Evolutionary conservation across 2,113 vertebrate species (phyloP), one percentile per base, ranked within the genome.

Genomic region (Epinephelus moara): DNA sequence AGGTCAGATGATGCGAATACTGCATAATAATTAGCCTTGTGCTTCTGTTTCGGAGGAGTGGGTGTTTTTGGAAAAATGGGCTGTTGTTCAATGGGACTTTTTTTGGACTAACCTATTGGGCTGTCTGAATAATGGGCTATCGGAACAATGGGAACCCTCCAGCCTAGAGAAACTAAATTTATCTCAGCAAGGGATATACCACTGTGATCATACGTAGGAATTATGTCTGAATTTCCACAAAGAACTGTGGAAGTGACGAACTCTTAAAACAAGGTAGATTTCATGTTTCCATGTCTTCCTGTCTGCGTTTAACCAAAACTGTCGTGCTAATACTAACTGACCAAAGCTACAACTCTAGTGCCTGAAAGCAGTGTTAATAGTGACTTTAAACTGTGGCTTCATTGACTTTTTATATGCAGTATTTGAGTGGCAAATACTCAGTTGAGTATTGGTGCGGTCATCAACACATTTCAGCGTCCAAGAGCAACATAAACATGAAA

Each of bases 281-380:
- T 25, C 2, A 56, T 42, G 14, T 73, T 57, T 59, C 10, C 21
- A 45, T 45, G 3, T 56, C 18, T 63, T 56, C 45, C 27, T 53
- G 37, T 21, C 10, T 53, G 13, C 9, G 14, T 45, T 53, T 53
- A 67, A 75, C 52, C 50, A 81, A 81, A 42, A 42, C 19, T 25
- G 23, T 53, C 10, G 37, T 45, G 47, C 47, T 61, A 66, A 57
- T 10, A 45, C 19, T 23, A n/a, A 77, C 25, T 49, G 6, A 33
- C 7, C 40, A 47, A 23, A 71, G 17, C 1, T 47, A 25, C 59
- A 23, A 12, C 67, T 49, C 33, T 13, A 66, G 2, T 47, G 12
- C 33, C 73, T 77, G 10, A 25, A 30, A 57, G 4, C 70, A 71
- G 52, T 77, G 66, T 80, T 66, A 80, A 30, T 40, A 37, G 55